These are phyloP conservation scores for Hypotaenidia okinawae DNA, from an alignment of 2,797 vertebrate genomes.

Conservation along the genomic window DNA sequence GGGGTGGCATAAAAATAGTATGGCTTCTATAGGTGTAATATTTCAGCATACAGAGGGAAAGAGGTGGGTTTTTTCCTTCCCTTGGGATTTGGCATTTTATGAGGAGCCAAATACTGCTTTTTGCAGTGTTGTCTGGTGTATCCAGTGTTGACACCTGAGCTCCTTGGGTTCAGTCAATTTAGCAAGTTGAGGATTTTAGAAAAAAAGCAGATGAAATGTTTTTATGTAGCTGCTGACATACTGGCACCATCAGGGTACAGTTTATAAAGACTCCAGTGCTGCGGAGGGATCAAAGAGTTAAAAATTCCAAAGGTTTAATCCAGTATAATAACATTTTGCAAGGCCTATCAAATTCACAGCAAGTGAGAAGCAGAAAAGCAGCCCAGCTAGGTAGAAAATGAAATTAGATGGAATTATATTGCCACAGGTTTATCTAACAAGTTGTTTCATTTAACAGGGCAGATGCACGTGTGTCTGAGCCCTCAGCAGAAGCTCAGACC, in stretches of 20 bases:
- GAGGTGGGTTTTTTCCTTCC: background rate
- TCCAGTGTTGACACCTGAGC: background rate
- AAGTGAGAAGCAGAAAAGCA: background rate
- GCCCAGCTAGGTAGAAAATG: background rate
- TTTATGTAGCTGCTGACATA: background rate
- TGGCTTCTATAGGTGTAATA: background rate
- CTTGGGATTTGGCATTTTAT: background rate
- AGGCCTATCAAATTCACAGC: background rate
- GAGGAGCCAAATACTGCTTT: background rate
- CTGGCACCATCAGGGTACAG: background rate
- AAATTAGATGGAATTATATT: background rate
- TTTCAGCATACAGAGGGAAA: background rate
- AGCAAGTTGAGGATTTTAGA: background rate
- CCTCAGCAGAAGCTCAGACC: background rate
- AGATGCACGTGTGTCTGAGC: background rate
- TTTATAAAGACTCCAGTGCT: background rate
- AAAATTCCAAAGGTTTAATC: constrained; percentile 16
- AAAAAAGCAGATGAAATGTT: background rate
- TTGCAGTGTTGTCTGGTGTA: background rate
- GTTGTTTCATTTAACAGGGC: background rate
- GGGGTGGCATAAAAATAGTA: background rate
- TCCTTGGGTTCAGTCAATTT: background rate
- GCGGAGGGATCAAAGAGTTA: background rate
- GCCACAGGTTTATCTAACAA: background rate
- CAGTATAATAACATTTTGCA: background rate